A percentile compares a stretch with the other conserved stretches of the same genome.
Conservation (phyloP, 2,113 vertebrate genomes). For the Crypturellus undulatus region DNA sequence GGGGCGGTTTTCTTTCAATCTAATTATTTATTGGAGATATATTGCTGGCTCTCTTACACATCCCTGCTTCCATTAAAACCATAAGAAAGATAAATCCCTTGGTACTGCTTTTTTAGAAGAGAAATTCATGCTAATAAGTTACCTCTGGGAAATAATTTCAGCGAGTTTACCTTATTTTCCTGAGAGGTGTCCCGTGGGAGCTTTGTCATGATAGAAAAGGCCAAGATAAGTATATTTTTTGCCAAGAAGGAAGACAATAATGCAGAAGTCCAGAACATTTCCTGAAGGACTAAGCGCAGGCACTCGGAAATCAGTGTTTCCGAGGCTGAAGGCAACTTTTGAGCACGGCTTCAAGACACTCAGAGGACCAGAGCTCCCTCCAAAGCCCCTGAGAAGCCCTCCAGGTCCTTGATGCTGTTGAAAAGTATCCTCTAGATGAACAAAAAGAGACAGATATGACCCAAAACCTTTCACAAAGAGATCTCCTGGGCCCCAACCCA, state of each 20-base stretch:
- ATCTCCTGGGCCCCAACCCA: neutral
- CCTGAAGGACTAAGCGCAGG: neutral
- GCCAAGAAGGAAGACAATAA: neutral
- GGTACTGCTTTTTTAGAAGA: conserved; percentile 6
- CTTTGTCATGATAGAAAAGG: neutral
- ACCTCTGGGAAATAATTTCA: conserved; percentile 10
- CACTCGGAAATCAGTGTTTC: neutral
- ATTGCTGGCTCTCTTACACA: neutral
- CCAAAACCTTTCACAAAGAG: neutral
- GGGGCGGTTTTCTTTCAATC: conserved; percentile 31
- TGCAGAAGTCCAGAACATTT: neutral
- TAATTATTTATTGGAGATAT: conserved; percentile 27
- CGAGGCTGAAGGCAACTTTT: neutral
- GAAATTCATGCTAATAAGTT: conserved; percentile 28
- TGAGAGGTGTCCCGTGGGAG: neutral
- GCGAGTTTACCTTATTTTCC: neutral
- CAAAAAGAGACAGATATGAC: neutral
- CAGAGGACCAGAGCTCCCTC: neutral
- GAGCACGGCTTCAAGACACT: neutral
- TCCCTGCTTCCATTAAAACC: neutral
- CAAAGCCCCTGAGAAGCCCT: neutral
- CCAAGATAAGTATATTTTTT: neutral
- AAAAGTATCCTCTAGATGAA: neutral
- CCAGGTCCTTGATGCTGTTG: neutral
- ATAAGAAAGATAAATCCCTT: neutral